Evolutionary conservation across 53 echinoderm and acorn worm species (phyloP).

Genomic region (Luidia sarsii): DNA sequence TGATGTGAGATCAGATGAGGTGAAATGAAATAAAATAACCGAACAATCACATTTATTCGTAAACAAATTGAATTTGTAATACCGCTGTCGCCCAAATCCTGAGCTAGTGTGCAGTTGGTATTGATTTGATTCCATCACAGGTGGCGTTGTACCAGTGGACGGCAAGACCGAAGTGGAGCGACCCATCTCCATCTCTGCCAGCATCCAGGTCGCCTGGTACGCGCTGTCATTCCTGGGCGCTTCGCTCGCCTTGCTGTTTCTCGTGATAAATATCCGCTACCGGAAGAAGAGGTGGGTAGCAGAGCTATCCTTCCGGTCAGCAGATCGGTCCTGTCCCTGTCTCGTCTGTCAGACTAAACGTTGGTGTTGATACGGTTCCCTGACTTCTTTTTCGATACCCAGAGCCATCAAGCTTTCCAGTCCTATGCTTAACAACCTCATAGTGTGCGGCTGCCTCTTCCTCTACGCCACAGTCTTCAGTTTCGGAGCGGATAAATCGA

Average conservation of each 20-base stretch:
- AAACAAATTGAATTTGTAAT: too few species aligned
- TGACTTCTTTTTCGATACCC: neutral
- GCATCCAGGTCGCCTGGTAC: neutral
- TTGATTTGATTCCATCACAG: conserved; percentile 1
- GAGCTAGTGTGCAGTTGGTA: neutral
- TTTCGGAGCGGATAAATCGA: conserved; percentile 36
- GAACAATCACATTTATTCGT: too few species aligned
- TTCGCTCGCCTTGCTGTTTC: conserved; percentile 1
- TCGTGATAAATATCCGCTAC: conserved; percentile 42
- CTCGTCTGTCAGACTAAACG: too few species aligned
- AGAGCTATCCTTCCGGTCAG: too few species aligned
- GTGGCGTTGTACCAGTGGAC: conserved; percentile 27
- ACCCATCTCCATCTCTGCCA: conserved; percentile 1
- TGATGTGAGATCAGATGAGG: too few species aligned
- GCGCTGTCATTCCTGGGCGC: conserved; percentile 4
- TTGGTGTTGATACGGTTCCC: neutral
- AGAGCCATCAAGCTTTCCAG: conserved; percentile 68
- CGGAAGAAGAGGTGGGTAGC: conserved; percentile 24
- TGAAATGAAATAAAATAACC: too few species aligned
- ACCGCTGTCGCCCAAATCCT: too few species aligned
- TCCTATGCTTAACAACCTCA: conserved; percentile 67
- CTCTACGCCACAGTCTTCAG: conserved; percentile 57
- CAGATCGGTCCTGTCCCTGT: too few species aligned
- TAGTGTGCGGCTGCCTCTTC: conserved; percentile 61
- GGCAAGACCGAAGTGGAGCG: conserved; percentile 35